A percentile compares a stretch with the other conserved stretches of the same genome.
Evolutionary conservation across 53 echinoderm and acorn worm species (phyloP).

Genomic region (Temnopleurus reevesii): DNA sequence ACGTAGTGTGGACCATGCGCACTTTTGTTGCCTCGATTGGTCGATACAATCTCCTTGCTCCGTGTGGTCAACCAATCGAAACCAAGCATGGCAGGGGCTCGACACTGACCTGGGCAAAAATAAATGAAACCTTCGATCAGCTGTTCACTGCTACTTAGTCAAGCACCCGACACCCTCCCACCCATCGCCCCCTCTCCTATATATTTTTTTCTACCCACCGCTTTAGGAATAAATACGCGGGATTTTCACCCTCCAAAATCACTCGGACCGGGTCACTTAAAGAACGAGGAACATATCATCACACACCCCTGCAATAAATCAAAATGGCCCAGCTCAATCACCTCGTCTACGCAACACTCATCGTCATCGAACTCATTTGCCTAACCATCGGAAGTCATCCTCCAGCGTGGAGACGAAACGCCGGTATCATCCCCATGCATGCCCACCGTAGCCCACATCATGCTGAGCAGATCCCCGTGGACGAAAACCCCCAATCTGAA

Average conservation of each 20-base stretch:
- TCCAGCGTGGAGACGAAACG: slow-evolving; percentile 18
- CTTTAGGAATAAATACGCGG: slow-evolving; percentile 41
- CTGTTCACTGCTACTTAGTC: slow-evolving; percentile 42
- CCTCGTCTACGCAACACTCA: background rate
- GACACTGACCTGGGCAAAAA: slow-evolving; percentile 45
- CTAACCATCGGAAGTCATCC: slow-evolving; percentile 41
- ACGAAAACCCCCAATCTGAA: slow-evolving; percentile 23
- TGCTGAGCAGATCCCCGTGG: slow-evolving; percentile 14
- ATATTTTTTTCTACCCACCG: background rate
- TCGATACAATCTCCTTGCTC: background rate
- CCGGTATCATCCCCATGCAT: background rate
- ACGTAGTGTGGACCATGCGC: slow-evolving; percentile 33
- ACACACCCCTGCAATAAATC: background rate
- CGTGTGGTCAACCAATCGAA: slow-evolving; percentile 5
- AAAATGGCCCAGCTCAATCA: slow-evolving; percentile 41
- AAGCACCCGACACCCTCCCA: background rate
- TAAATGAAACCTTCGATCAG: slow-evolving; percentile 19
- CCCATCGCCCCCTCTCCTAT: background rate
- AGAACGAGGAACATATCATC: slow-evolving; percentile 10
- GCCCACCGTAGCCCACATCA: background rate
- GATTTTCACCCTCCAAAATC: background rate
- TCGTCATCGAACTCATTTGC: slow-evolving; percentile 20
- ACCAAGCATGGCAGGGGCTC: background rate
- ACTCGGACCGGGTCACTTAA: slow-evolving; percentile 15
- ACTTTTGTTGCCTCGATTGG: slow-evolving; percentile 39